Base-by-base conservation (phyloP, 2,113 vertebrate genomes). In the Haplochromis burtoni region DNA sequence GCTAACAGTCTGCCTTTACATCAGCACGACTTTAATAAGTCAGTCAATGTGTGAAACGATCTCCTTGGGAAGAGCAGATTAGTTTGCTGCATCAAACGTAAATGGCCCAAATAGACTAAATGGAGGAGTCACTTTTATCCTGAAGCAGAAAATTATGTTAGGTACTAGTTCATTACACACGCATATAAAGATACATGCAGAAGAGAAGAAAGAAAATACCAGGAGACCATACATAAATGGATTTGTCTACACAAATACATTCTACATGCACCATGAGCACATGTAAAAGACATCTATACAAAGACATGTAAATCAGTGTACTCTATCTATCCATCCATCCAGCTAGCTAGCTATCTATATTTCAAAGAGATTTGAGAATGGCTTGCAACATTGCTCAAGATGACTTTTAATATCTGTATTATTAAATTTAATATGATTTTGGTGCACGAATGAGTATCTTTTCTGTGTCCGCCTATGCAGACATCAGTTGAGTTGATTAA, bases 121-220 rank as follows among this genome's bases (percentile, higher is more conserved):
- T 87, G 63, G 82, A 90, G 79, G 83, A 89, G 88, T 92, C 93
- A 66, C 71, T 95, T 93, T 90, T 86, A 90, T 91, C 85, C 85
- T 84, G 68, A 79, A 84, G 93, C 87, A 12, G 93, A 89, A 94
- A 95, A 94, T 93, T n/a, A 89, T 68, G 71, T 94, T 91, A 91
- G 86, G 54, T 12, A 13, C 57, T 73, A 86, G 82, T 91, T 86
- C 88, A 95, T 93, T 94, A 92, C 81, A 91, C 85, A 78, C 84
- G 81, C 53, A 90, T 49, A 57, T 66, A 82, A 16, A 82, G 66
- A 87, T 61, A 57, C 80, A 83, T 10, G 10, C 6, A 38, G 16
- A 51, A 29, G 42, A 21, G 29, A 14, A 29, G 59, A 14, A n/a
- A 61, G 4, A 12, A 24, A 81, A 81, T 57, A 29, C 21, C 85